These are phyloP conservation scores for Scolopax mira DNA, from an alignment of 2,113 vertebrate genomes.

Conservation along the genomic window DNA sequence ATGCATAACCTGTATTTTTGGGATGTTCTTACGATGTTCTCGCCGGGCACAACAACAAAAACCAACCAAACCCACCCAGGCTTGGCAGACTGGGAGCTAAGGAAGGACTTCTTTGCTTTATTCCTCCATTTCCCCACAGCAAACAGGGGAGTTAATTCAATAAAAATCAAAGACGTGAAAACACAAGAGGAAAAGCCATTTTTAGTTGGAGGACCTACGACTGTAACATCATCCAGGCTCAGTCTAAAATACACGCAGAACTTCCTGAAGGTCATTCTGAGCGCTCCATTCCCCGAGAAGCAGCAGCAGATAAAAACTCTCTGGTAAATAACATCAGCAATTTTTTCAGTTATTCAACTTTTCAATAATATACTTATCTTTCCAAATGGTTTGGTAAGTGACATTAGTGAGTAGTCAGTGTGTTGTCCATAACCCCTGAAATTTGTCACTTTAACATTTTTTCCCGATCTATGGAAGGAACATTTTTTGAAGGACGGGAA, in stretches of 20 bases:
- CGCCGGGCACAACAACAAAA: neutral
- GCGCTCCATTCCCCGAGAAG: rapidly evolving
- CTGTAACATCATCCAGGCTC: neutral
- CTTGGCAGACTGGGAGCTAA: neutral
- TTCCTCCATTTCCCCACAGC: neutral
- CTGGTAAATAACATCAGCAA: rapidly evolving
- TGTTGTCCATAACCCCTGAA: neutral
- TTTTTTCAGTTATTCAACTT: neutral
- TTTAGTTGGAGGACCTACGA: neutral
- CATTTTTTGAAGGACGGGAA: neutral
- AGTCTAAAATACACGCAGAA: rapidly evolving
- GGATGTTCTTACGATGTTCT: neutral
- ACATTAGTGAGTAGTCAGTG: neutral
- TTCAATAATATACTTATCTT: neutral
- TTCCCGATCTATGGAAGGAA: neutral
- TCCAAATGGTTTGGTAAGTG: neutral
- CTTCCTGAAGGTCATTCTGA: rapidly evolving
- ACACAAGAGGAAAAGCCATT: neutral
- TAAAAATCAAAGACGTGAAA: neutral
- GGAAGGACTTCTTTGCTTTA: neutral
- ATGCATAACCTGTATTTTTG: neutral
- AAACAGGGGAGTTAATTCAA: neutral
- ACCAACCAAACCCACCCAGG: too few relatives aligned
- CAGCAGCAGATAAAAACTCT: neutral
- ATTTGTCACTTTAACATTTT: neutral